phyloP scores from a whole-genome alignment of 2,797 vertebrate genomes.

The Etheostoma perlongum region DNA sequence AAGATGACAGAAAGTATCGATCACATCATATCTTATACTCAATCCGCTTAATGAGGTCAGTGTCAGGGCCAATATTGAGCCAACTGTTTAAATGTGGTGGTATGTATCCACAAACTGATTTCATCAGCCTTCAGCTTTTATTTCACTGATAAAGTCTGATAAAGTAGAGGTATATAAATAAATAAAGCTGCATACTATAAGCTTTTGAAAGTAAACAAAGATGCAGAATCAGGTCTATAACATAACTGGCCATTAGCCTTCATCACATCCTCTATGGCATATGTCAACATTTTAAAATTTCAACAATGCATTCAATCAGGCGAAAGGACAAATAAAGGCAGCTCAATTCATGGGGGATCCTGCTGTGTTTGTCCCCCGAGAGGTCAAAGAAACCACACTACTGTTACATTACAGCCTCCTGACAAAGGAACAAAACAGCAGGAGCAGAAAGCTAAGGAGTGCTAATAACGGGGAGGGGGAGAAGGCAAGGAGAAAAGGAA shows the following conservation, averaged over 20 bases:
- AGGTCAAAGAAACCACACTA: conserved; percentile 15
- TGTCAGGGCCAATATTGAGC: no score
- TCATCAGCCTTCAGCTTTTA: not conserved
- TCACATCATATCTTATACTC: no score
- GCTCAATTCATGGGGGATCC: conserved; percentile 4
- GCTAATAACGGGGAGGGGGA: conserved; percentile 8
- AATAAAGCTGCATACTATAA: not conserved
- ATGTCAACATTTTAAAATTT: not conserved
- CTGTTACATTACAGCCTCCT: conserved; percentile 22
- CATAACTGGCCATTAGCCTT: not conserved
- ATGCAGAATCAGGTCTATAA: no score
- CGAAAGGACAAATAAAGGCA: not conserved
- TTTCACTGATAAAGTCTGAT: no score
- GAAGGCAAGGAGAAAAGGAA: not conserved
- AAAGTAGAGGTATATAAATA: no score
- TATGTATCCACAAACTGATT: not conserved
- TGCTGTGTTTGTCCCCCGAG: conserved; percentile 14
- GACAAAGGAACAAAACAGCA: conserved; percentile 22
- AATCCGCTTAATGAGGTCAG: no score
- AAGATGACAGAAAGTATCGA: no score
- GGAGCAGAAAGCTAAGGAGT: conserved; percentile 14
- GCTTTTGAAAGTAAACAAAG: not conserved
- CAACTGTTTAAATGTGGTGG: no score
- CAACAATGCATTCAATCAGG: not conserved
- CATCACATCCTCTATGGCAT: not conserved